A percentile compares a stretch with the other conserved stretches of the same genome.
These are phyloP conservation scores for Plemyria rubiginata DNA, from an alignment of 2,888 invertebrate genomes.

Conservation along the genomic window DNA sequence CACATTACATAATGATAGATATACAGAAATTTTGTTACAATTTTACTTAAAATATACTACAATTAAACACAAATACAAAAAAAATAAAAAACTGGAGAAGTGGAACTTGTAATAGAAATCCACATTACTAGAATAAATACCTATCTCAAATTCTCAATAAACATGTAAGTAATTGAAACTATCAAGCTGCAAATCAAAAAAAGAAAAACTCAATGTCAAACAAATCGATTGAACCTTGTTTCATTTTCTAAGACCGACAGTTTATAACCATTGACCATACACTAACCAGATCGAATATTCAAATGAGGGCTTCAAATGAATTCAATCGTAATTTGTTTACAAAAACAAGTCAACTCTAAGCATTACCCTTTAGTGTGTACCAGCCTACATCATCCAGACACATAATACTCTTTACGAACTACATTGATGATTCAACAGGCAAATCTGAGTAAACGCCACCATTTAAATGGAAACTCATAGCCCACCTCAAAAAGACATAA, in stretches of 20 bases:
- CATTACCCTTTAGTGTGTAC: slow-evolving; percentile 34
- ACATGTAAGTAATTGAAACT: not conserved
- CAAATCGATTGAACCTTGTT: not conserved
- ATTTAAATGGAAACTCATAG: slow-evolving; percentile 46
- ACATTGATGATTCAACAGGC: slow-evolving; percentile 61
- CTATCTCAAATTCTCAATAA: not conserved
- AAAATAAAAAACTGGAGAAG: too few species aligned
- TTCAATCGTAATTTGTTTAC: slow-evolving; percentile 28
- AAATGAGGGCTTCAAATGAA: slow-evolving; percentile 8
- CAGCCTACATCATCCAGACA: slow-evolving; percentile 32
- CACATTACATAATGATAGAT: too few species aligned
- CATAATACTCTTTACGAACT: slow-evolving; percentile 46
- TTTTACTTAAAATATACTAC: too few species aligned
- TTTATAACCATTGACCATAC: not conserved
- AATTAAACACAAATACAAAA: too few species aligned
- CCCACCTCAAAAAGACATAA: slow-evolving; percentile 34
- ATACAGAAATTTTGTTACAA: too few species aligned
- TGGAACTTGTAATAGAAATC: too few species aligned
- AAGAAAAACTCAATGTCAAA: not conserved
- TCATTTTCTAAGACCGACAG: not conserved
- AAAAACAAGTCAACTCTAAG: slow-evolving; percentile 21
- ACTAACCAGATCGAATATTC: slow-evolving; percentile 10
- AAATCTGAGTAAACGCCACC: slow-evolving; percentile 61
- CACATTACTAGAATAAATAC: too few species aligned
- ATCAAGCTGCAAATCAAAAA: not conserved